Conservation (phyloP, 2,888 invertebrate species). For the Drosophila tripunctata region DNA sequence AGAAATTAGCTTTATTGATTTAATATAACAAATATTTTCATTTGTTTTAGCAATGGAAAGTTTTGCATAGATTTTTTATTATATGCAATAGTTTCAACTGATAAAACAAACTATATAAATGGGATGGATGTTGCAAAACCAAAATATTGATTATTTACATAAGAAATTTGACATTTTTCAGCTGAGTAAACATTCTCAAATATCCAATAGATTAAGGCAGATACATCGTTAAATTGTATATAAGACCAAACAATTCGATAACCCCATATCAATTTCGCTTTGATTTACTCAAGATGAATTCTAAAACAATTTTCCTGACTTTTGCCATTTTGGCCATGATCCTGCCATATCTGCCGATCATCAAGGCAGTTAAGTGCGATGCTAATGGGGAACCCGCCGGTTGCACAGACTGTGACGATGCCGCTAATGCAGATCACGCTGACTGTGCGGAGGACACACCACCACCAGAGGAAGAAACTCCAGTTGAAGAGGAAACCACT, state of each 20-base stretch:
- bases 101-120: no score
- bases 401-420: conserved; percentile 18
- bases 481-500: neutral
- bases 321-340: conserved; percentile 7
- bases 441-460: conserved; percentile 13
- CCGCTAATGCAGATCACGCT: neutral
- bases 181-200: conserved; percentile 7
- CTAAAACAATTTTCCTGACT: neutral
- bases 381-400: neutral
- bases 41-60: no score
- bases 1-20: no score
- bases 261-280: neutral
- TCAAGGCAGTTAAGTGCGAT: conserved; percentile 5
- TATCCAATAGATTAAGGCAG: neutral
- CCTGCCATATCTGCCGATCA: conserved; percentile 1
- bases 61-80: no score
- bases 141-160: neutral
- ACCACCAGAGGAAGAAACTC: neutral
- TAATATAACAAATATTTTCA: no score
- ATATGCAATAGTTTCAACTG: no score
- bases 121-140: no score
- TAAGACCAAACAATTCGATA: neutral
- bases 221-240: neutral
- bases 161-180: neutral
- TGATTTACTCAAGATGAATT: conserved; percentile 19